A percentile compares a stretch with the other conserved stretches of the same genome.
phyloP scores from a whole-genome alignment of 2,113 vertebrate species.

The Lamprotornis superbus region DNA sequence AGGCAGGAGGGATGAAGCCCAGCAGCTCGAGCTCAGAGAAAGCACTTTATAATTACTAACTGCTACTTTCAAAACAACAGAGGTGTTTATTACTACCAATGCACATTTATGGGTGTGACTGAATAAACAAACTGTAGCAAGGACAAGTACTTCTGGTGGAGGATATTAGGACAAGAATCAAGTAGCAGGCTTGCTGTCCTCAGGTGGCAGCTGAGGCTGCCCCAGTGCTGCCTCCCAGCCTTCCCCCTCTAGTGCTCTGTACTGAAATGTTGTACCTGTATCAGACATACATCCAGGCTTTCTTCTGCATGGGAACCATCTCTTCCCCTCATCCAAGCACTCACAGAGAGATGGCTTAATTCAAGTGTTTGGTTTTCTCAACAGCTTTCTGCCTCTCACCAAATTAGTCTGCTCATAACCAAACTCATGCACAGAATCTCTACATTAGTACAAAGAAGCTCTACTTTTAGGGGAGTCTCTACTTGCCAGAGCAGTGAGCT shows the following conservation, averaged over 20 bases:
- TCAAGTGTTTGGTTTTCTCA: background rate
- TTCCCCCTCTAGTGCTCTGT: background rate
- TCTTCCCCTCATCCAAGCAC: background rate
- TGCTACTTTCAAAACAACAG: background rate
- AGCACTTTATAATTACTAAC: background rate
- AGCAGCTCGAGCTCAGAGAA: background rate
- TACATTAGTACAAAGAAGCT: background rate
- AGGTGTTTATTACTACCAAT: background rate
- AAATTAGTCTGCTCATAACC: background rate
- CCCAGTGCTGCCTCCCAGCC: background rate
- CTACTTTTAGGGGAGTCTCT: background rate
- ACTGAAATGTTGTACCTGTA: background rate
- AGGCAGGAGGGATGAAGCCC: background rate
- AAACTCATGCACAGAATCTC: background rate
- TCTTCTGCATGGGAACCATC: background rate
- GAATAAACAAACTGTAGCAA: background rate
- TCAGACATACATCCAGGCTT: background rate
- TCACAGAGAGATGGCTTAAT: background rate
- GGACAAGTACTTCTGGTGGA: background rate
- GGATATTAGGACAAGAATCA: background rate
- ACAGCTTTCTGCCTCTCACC: background rate
- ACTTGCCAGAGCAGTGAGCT: background rate
- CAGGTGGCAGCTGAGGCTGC: background rate
- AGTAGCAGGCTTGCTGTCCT: background rate
- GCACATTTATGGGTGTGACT: background rate